Conservation (phyloP, 2,797 vertebrate genomes). For the Stomatorhinus walkeri region DNA sequence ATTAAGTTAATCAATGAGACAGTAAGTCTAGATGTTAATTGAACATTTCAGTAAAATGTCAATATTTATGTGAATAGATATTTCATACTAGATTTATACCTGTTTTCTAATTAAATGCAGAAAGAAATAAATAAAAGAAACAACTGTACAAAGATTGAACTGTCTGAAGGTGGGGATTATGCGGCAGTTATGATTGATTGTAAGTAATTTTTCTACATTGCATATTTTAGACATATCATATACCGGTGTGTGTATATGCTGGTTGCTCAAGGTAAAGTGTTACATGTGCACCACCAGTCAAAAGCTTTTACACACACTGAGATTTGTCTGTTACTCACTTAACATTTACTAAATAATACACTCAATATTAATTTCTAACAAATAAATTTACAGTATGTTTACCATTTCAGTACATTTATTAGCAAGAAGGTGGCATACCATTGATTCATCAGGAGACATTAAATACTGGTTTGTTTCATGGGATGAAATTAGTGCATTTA, state of each 20-base stretch:
- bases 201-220: slow-evolving; percentile 38
- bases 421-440: background rate
- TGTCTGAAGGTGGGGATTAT: slow-evolving; percentile 62
- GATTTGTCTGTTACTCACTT: background rate
- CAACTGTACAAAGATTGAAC: slow-evolving; percentile 58
- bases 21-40: slow-evolving; percentile 52
- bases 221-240: background rate
- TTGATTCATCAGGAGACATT: background rate
- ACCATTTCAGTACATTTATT: background rate
- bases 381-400: background rate
- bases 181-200: slow-evolving; percentile 71
- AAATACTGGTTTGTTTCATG: background rate
- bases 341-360: background rate
- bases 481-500: background rate
- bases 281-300: background rate
- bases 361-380: background rate
- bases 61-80: background rate
- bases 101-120: slow-evolving; percentile 45
- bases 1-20: slow-evolving; percentile 68
- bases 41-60: background rate
- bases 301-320: background rate
- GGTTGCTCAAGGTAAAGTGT: too few species aligned
- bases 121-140: slow-evolving; percentile 68
- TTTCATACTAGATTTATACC: background rate
- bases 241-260: background rate